A percentile compares a stretch with the other conserved stretches of the same genome.
Conservation (phyloP, 2,113 vertebrate genomes). For the Origma solitaria region DNA sequence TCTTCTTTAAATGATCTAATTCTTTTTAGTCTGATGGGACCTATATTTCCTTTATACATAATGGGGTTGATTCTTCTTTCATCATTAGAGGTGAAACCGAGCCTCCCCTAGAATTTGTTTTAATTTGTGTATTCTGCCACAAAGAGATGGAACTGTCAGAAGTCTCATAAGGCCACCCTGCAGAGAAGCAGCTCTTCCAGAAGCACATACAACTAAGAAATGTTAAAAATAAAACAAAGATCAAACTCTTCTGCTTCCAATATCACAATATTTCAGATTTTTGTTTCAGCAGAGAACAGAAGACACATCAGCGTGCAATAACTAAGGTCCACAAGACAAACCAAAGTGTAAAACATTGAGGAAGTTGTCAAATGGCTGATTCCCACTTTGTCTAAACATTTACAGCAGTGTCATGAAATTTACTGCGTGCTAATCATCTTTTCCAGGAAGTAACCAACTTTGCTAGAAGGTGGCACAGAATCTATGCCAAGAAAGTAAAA, state of each 20-base stretch:
- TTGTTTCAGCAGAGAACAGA: neutral
- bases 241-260: neutral
- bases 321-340: neutral
- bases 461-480: neutral
- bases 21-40: neutral
- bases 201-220: neutral
- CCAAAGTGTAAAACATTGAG: neutral
- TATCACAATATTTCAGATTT: neutral
- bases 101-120: neutral
- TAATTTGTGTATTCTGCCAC: neutral
- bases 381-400: neutral
- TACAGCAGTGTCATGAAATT: neutral
- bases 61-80: neutral
- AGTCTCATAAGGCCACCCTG: neutral
- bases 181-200: neutral
- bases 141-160: neutral
- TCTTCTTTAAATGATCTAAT: neutral
- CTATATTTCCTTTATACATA: neutral
- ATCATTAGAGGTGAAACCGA: neutral
- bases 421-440: neutral
- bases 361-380: neutral
- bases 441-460: neutral
- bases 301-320: neutral
- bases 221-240: neutral
- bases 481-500: neutral